phyloP scores from a whole-genome alignment of 2,797 vertebrate species.

The Typhlichthys subterraneus region DNA sequence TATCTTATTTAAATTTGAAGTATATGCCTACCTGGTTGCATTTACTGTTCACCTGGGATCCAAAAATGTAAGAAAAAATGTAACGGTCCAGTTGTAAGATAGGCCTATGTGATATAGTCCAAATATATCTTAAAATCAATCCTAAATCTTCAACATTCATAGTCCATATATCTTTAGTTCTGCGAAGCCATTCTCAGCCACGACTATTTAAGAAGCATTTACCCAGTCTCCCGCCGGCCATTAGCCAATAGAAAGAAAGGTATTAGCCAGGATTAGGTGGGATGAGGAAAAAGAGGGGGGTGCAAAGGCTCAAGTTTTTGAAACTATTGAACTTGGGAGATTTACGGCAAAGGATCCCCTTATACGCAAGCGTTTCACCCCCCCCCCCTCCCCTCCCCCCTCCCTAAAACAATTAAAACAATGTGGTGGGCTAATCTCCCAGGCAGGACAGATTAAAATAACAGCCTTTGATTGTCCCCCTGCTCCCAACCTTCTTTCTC shows the following conservation, averaged over 20 bases:
- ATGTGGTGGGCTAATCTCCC: slow-evolving; percentile 81
- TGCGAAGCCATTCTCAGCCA: slow-evolving; percentile 69
- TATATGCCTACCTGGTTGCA: no score
- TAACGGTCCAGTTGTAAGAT: background rate
- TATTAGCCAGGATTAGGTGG: slow-evolving; percentile 83
- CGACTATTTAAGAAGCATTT: slow-evolving; percentile 83
- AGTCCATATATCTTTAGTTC: slow-evolving; percentile 52
- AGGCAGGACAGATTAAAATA: slow-evolving; percentile 81
- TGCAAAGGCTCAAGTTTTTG: slow-evolving; percentile 77
- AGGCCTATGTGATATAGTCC: slow-evolving; percentile 1
- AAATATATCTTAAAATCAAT: background rate
- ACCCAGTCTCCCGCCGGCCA: slow-evolving; percentile 78
- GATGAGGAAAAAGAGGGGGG: slow-evolving; percentile 76
- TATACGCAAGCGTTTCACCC: slow-evolving; percentile 75
- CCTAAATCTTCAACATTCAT: slow-evolving; percentile 47
- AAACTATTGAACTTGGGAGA: slow-evolving; percentile 87
- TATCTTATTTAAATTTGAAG: background rate
- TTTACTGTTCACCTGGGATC: slow-evolving; percentile 46
- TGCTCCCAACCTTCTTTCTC: slow-evolving; percentile 63
- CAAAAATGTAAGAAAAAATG: slow-evolving; percentile 5
- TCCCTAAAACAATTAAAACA: slow-evolving; percentile 86
- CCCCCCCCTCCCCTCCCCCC: slow-evolving; percentile 74
- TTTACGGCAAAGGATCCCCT: slow-evolving; percentile 77
- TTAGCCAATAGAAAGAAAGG: slow-evolving; percentile 85
- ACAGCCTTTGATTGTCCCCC: slow-evolving; percentile 78